phyloP scores from a whole-genome alignment of 2,888 invertebrate species.

The Criorhina ranunculi region DNA sequence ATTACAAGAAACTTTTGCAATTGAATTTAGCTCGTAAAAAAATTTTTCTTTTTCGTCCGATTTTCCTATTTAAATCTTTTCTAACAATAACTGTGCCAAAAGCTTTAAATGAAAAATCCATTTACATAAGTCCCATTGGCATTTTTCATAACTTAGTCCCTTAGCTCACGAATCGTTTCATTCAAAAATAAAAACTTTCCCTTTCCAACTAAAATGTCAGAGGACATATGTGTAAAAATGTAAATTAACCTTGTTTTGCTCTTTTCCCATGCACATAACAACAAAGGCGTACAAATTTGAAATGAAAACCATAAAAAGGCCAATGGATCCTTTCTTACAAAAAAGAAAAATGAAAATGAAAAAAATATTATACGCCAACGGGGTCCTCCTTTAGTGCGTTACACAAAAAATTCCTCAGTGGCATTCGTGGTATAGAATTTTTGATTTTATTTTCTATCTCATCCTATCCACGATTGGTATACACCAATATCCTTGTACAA shows the following conservation, averaged over 20 bases:
- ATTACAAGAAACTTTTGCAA: too few relatives aligned
- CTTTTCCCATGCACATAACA: neutral
- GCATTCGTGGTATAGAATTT: neutral
- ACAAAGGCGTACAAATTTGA: neutral
- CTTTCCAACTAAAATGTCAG: neutral
- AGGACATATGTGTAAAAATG: neutral
- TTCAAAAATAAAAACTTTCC: neutral
- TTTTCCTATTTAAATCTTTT: too few relatives aligned
- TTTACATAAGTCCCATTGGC: too few relatives aligned
- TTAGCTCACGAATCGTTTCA: neutral
- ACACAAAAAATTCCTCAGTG: neutral
- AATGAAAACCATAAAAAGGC: neutral
- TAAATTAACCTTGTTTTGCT: conserved; percentile 11
- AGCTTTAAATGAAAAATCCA: too few relatives aligned
- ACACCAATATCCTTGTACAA: too few relatives aligned
- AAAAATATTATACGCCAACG: too few relatives aligned
- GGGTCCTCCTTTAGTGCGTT: neutral
- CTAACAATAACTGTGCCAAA: too few relatives aligned
- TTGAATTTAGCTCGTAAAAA: too few relatives aligned
- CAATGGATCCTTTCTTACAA: neutral
- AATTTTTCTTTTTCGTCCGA: too few relatives aligned
- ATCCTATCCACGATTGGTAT: neutral
- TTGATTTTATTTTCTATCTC: neutral
- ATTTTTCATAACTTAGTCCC: too few relatives aligned
- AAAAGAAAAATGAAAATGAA: too few relatives aligned